These are phyloP conservation scores for Ochropleura leucogaster DNA, from an alignment of 2,888 invertebrate species.

Conservation along the genomic window DNA sequence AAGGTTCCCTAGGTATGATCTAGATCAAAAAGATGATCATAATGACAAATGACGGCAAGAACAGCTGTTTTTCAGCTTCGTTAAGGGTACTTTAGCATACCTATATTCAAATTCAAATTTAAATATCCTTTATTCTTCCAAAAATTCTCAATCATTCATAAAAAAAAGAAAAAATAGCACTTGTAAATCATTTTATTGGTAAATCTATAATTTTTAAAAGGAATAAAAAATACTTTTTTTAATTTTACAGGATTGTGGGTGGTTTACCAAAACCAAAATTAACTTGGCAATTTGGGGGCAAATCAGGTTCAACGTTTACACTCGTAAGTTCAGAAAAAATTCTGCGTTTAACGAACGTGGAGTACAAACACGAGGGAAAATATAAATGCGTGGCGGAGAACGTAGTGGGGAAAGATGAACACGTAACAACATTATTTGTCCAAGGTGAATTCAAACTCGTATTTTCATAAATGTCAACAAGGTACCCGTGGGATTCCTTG, in stretches of 20 bases:
- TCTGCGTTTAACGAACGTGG: slow-evolving; percentile 24
- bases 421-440: slow-evolving; percentile 33
- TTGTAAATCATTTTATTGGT: too few relatives aligned
- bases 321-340: slow-evolving; percentile 13
- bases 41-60: too few relatives aligned
- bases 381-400: slow-evolving; percentile 55
- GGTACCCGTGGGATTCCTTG: too few relatives aligned
- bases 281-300: slow-evolving; percentile 39
- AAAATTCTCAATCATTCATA: too few relatives aligned
- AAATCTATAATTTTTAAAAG: too few relatives aligned
- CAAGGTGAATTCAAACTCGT: slow-evolving; percentile 30
- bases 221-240: not conserved
- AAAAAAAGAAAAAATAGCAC: too few relatives aligned
- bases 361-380: slow-evolving; percentile 28
- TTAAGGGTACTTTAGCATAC: too few relatives aligned
- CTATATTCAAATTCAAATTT: too few relatives aligned
- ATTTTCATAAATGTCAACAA: not conserved
- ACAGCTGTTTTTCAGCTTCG: too few relatives aligned
- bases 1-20: too few relatives aligned
- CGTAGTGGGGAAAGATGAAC: slow-evolving; percentile 17
- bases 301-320: slow-evolving; percentile 15
- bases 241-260: slow-evolving; percentile 31
- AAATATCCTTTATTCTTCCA: too few relatives aligned
- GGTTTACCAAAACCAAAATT: slow-evolving; percentile 51
- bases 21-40: too few relatives aligned